Conservation (phyloP, 2,113 vertebrate genomes). For the Misgurnus anguillicaudatus region DNA sequence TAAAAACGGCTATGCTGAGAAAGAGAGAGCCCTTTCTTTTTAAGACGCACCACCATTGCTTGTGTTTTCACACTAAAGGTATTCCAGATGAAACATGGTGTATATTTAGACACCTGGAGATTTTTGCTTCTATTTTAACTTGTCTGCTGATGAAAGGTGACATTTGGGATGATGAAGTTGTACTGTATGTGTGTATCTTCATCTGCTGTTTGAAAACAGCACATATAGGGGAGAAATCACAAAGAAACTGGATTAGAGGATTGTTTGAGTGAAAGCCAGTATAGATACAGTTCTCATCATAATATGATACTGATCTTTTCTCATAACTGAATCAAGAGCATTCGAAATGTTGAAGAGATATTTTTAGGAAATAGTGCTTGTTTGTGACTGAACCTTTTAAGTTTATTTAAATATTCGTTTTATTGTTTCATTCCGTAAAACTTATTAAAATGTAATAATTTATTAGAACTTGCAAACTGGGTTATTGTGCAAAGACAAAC, state of each 20-base stretch:
- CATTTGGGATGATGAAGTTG: constrained; percentile 23
- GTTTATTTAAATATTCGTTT: no score
- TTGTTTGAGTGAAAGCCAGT: background rate
- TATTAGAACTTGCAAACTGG: no score
- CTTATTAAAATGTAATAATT: no score
- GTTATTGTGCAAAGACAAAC: no score
- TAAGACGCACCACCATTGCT: constrained; percentile 37
- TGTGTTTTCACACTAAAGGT: constrained; percentile 45
- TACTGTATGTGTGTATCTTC: constrained; percentile 3
- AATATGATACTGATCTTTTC: background rate
- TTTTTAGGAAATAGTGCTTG: background rate
- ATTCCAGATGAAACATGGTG: constrained; percentile 40
- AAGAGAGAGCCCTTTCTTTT: constrained; percentile 32
- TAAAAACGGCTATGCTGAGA: constrained; percentile 4
- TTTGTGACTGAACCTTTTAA: no score
- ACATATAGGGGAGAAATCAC: background rate
- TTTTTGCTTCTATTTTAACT: constrained; percentile 49
- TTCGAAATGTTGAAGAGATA: background rate
- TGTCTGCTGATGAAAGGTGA: constrained; percentile 42
- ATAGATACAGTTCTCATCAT: background rate
- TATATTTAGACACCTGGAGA: constrained; percentile 41
- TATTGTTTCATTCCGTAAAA: no score
- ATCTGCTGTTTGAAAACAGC: constrained; percentile 5
- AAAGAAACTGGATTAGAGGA: background rate
- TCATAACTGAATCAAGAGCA: background rate